Percentiles rank a stretch among this genome's conserved stretches.
These are phyloP conservation scores for Phoebastria nigripes DNA, from an alignment of 2,797 vertebrate species.

Conservation along the genomic window DNA sequence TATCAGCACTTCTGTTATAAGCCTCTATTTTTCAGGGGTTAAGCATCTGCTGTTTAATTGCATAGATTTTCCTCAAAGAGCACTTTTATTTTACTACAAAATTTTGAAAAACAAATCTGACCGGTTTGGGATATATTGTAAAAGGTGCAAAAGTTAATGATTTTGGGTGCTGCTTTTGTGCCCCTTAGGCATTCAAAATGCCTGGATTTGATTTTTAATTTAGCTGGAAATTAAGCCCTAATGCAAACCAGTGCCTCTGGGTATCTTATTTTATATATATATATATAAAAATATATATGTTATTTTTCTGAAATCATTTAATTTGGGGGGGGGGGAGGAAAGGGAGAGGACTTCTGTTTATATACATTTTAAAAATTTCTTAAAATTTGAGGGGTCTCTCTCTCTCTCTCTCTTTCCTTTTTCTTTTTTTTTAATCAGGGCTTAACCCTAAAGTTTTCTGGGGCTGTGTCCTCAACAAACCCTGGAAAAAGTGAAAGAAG, in stretches of 20 bases:
- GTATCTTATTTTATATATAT: constrained; percentile 63
- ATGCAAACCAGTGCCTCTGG: constrained; percentile 77
- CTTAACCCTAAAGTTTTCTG: constrained; percentile 47
- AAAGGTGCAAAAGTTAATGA: constrained; percentile 54
- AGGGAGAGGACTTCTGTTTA: constrained; percentile 32
- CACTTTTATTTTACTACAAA: constrained; percentile 77
- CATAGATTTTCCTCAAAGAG: constrained; percentile 70
- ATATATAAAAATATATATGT: background rate
- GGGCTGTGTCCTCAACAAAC: background rate
- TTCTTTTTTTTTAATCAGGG: background rate
- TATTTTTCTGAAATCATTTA: constrained; percentile 61
- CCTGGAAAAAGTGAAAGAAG: constrained; percentile 15
- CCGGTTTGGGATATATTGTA: constrained; percentile 56
- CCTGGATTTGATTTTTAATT: constrained; percentile 62
- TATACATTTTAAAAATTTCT: background rate
- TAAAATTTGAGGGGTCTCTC: background rate
- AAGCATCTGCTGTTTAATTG: constrained; percentile 73
- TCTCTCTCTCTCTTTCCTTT: background rate
- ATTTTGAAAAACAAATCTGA: constrained; percentile 61
- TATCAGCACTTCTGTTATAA: constrained; percentile 67
- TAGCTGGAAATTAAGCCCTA: constrained; percentile 67
- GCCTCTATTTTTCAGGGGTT: constrained; percentile 77
- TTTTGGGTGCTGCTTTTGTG: constrained; percentile 52
- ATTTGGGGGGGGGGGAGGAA: background rate
- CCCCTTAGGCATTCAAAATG: constrained; percentile 43